A percentile compares a stretch with the other conserved stretches of the same genome.
These are phyloP conservation scores for Trematomus loennbergii DNA, from an alignment of 2,113 vertebrate species.

Conservation along the genomic window DNA sequence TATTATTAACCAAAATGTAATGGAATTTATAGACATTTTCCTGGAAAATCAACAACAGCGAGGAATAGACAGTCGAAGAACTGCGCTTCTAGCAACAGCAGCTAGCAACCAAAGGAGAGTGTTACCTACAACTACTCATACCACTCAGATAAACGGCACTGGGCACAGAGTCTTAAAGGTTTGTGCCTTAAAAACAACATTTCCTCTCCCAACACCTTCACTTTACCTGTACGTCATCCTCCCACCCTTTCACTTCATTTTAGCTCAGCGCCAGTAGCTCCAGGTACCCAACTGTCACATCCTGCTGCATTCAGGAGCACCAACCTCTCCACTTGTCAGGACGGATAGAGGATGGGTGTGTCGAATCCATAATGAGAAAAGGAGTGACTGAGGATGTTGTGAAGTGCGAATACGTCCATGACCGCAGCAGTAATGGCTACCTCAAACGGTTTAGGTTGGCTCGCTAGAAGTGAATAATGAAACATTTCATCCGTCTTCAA, in stretches of 20 bases:
- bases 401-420: background rate
- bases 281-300: conserved; percentile 65
- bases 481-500: conserved; percentile 27
- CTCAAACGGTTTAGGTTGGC: background rate
- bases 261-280: conserved; percentile 39
- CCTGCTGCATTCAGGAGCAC: conserved; percentile 43
- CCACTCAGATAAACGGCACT: background rate
- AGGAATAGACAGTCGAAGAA: background rate
- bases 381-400: background rate
- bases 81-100: background rate
- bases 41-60: background rate
- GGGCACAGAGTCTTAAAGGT: background rate
- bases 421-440: background rate
- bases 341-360: conserved; percentile 49
- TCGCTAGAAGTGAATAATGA: conserved; percentile 9
- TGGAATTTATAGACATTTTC: background rate
- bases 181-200: no score
- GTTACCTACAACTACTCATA: background rate
- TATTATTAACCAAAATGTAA: background rate
- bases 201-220: background rate
- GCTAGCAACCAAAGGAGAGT: background rate
- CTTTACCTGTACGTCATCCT: background rate
- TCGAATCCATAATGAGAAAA: conserved; percentile 28
- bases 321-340: conserved; percentile 53
- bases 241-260: conserved; percentile 47